Conservation (phyloP, 2,797 vertebrate species). For the Sciurus vulgaris region DNA sequence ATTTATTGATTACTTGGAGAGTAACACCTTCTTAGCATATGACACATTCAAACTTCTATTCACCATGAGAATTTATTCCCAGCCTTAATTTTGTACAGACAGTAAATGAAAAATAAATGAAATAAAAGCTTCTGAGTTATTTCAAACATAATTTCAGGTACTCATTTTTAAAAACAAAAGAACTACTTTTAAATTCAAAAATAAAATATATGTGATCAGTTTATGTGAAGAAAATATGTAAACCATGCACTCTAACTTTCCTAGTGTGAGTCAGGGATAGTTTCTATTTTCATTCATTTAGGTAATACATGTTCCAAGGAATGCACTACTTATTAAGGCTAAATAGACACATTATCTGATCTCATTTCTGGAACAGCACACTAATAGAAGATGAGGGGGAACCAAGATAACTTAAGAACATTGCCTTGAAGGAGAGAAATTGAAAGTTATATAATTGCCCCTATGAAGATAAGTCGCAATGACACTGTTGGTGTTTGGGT, state of each 20-base stretch:
- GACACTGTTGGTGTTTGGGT: background rate
- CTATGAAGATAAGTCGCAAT: background rate
- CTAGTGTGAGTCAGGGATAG: background rate
- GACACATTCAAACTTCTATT: background rate
- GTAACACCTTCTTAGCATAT: background rate
- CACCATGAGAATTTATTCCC: background rate
- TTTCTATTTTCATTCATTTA: conserved; percentile 13
- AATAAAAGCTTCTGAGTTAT: background rate
- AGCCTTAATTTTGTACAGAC: background rate
- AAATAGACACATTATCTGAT: background rate
- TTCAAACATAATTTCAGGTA: background rate
- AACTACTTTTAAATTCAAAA: background rate
- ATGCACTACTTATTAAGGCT: background rate
- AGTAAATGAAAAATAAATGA: background rate
- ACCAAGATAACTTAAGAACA: background rate
- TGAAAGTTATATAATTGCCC: background rate
- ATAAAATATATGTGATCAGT: background rate
- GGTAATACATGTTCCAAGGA: background rate
- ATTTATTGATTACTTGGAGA: conserved; percentile 16
- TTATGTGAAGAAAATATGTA: background rate
- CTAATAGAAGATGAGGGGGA: background rate
- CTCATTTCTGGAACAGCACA: background rate
- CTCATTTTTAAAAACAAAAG: background rate
- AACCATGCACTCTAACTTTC: background rate
- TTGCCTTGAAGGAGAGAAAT: background rate